Conservation (phyloP, 2,113 vertebrate genomes). For the Apteryx mantelli region DNA sequence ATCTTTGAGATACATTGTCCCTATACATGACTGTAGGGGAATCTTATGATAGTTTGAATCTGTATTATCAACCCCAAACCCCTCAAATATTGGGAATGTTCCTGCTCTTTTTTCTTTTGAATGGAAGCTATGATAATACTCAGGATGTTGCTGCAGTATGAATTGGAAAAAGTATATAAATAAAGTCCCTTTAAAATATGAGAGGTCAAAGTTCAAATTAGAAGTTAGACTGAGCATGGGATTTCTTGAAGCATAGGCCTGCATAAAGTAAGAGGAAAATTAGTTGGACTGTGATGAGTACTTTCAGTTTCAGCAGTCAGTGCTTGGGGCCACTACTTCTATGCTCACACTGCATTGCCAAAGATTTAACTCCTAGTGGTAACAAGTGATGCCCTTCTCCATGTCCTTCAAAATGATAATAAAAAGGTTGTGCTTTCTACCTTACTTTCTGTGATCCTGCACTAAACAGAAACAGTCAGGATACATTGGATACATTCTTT, state of each 20-base stretch:
- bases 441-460: background rate
- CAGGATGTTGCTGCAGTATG: background rate
- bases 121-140: background rate
- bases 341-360: background rate
- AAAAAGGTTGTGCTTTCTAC: background rate
- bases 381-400: background rate
- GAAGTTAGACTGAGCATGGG: background rate
- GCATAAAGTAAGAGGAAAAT: background rate
- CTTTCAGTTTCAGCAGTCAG: background rate
- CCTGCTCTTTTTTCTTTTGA: background rate
- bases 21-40: fast-evolving
- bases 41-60: background rate
- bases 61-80: background rate
- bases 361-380: background rate
- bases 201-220: background rate
- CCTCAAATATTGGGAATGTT: background rate
- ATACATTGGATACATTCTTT: background rate
- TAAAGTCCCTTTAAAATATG: background rate
- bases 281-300: background rate
- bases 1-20: background rate
- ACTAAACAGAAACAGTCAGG: background rate
- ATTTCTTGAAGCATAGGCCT: background rate
- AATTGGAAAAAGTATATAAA: background rate
- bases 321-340: background rate
- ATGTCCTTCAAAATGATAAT: background rate